Conservation (phyloP, 1,140 invertebrate species). For the Drosophila jambulina region DNA sequence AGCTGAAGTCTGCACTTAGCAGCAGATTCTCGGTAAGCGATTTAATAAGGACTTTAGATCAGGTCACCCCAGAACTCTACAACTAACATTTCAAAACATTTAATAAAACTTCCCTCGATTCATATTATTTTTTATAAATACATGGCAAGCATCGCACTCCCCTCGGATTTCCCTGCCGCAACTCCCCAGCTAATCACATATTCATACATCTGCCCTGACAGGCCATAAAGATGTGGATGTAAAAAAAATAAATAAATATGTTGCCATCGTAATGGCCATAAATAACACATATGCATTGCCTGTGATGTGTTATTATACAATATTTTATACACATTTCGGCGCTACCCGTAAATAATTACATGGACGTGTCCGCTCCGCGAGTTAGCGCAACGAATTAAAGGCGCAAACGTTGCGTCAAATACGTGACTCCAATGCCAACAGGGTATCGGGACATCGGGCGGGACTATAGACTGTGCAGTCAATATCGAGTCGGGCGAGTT, state of each 20-base stretch:
- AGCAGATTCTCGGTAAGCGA: too few species aligned
- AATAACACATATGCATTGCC: conserved; percentile 75
- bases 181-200: conserved; percentile 55
- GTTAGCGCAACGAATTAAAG: conserved; percentile 76
- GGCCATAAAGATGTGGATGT: conserved; percentile 45
- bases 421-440: conserved; percentile 77
- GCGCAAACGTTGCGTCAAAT: conserved; percentile 80
- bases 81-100: neutral
- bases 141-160: neutral
- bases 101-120: neutral
- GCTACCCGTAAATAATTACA: conserved; percentile 80
- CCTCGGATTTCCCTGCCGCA: neutral
- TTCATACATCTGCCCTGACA: conserved; percentile 59
- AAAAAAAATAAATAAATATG: conserved; percentile 62
- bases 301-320: conserved; percentile 73
- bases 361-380: conserved; percentile 65
- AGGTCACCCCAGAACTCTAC: neutral
- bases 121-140: neutral
- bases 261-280: conserved; percentile 63
- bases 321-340: conserved; percentile 64
- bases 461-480: conserved; percentile 45
- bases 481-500: conserved; percentile 62
- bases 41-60: neutral
- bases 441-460: conserved; percentile 10
- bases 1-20: neutral